Conservation (phyloP, 2,113 vertebrate species). For the Strix uralensis region DNA sequence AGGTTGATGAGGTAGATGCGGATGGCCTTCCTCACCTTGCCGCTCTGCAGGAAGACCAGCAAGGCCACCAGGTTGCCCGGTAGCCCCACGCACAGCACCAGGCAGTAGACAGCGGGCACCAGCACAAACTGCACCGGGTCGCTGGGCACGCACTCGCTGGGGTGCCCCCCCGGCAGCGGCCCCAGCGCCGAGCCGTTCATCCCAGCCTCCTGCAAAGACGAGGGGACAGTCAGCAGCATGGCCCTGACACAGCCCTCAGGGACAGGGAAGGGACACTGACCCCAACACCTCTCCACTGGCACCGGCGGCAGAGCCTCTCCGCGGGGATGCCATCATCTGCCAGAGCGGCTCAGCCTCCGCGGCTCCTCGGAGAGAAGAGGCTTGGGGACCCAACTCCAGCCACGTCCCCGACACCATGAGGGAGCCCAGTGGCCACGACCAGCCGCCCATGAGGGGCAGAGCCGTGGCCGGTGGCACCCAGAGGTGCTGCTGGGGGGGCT, state of each 20-base stretch:
- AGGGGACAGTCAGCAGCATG: neutral
- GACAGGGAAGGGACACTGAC: accelerated
- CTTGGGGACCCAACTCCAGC: neutral
- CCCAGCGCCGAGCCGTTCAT: neutral
- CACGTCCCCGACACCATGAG: too few species aligned
- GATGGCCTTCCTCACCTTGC: constrained; percentile 61
- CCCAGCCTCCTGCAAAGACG: neutral
- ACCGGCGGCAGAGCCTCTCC: too few species aligned
- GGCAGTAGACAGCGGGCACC: constrained; percentile 29
- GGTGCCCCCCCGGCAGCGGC: neutral
- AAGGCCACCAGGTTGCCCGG: constrained; percentile 50
- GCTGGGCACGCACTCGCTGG: neutral
- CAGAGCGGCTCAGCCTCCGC: neutral
- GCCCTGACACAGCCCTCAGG: neutral
- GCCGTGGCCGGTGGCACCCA: neutral
- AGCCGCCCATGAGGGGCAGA: neutral
- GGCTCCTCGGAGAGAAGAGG: neutral
- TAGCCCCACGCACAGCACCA: constrained; percentile 69
- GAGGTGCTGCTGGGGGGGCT: neutral
- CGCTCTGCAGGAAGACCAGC: constrained; percentile 49
- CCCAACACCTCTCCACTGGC: accelerated
- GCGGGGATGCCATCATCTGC: accelerated
- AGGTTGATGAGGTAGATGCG: constrained; percentile 72
- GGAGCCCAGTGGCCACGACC: too few species aligned
- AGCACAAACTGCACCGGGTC: constrained; percentile 45